Percentiles rank a stretch among this genome's conserved stretches.
Conservation (phyloP, 1,140 invertebrate genomes). For the Papilio dardanus region DNA sequence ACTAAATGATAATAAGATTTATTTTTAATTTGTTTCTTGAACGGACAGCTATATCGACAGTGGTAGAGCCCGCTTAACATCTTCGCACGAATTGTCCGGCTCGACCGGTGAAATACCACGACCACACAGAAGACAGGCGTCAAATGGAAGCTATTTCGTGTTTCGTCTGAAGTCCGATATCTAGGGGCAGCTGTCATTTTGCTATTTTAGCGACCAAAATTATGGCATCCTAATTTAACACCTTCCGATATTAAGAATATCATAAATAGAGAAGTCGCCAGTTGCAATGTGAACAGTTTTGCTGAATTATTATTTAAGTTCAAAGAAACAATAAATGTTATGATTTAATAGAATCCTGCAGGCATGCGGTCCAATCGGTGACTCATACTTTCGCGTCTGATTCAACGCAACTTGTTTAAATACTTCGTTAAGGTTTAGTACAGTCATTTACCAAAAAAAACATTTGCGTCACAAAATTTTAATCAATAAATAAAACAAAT, state of each 20-base stretch:
- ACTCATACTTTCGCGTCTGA: conserved; percentile 23
- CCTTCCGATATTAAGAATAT: neutral
- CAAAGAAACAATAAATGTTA: conserved; percentile 30
- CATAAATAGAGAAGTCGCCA: neutral
- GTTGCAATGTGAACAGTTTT: neutral
- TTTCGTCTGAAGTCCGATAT: too few relatives aligned
- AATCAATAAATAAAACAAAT: neutral
- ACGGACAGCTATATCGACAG: neutral
- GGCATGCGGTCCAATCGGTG: conserved; percentile 13
- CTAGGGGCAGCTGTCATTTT: too few relatives aligned
- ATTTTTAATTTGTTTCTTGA: neutral
- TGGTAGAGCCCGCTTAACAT: too few relatives aligned
- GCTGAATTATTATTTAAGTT: neutral
- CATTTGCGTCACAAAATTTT: neutral
- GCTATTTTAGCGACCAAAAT: too few relatives aligned
- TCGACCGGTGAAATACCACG: too few relatives aligned
- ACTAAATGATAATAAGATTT: neutral
- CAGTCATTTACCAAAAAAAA: conserved; percentile 15
- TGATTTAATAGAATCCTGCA: conserved; percentile 22
- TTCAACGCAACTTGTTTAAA: conserved; percentile 8
- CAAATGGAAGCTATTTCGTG: too few relatives aligned
- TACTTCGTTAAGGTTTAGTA: conserved; percentile 1
- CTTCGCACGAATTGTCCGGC: too few relatives aligned
- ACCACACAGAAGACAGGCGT: too few relatives aligned
- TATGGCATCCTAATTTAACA: too few relatives aligned